Base-by-base conservation (phyloP, 2,797 vertebrate genomes). In the Anableps anableps region DNA sequence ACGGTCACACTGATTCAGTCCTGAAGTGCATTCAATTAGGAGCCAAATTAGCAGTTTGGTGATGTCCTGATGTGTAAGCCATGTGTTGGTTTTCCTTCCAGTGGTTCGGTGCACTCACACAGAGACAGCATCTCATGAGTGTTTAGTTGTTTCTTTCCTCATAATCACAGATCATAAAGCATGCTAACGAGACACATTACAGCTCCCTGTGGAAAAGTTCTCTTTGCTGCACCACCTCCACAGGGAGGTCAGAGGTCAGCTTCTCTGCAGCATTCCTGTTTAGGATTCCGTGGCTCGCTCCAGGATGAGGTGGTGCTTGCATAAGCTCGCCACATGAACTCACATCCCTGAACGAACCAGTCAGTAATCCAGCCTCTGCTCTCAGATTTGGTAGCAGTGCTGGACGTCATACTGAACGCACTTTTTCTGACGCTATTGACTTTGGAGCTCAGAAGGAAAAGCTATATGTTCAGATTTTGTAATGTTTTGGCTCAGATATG, bases 161-260 rank as follows among this genome's bases (percentile, higher is more conserved):
- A 8, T 53, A 53, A 72, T 75, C 77, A 47, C 74, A 48, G 58
- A 80, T 86, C 72, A 75, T 85, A 85, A 90, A 85, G 29, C 68
- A 78, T 31, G 29, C 53, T 89, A 85, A 91, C 86, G 86, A 85
- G 80, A 83, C 79, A 53, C 72, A 72, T 86, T 85, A 86, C 72
- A 45, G 58, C 45, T 88, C 90, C 81, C 88, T 55, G 38, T 51
- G 80, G 85, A 84, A 72, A 74, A 58, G 75, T 83, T 71, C 9
- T 53, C 79, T 74, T 53, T 74, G 29, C 74, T 72, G 58, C 74
- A 73, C 73, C 80, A 60, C 76, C 66, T 88, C 55, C 75, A 43
- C 41, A 55, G 55, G 75, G 66, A 83, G 86, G 86, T 89, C 88
- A 89, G 71, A 85, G 88, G 87, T 92, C 58, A 36, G 72, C 74